These are phyloP conservation scores for Podargus strigoides DNA, from an alignment of 2,797 vertebrate species.

Conservation along the genomic window DNA sequence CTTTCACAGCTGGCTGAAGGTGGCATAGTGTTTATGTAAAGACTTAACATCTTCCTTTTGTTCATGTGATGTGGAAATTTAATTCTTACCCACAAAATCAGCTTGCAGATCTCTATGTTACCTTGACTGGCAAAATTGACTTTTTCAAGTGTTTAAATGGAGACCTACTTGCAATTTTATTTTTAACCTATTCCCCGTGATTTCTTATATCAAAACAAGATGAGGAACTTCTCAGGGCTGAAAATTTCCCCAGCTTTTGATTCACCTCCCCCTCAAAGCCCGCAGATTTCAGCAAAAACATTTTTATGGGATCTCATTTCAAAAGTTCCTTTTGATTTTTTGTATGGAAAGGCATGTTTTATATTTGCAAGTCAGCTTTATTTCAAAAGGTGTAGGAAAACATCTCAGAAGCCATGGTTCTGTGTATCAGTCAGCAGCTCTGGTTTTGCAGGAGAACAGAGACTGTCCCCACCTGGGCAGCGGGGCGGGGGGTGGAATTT, in stretches of 20 bases:
- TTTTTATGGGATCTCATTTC: background rate
- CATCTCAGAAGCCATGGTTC: rapidly evolving
- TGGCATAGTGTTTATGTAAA: background rate
- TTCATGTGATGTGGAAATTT: background rate
- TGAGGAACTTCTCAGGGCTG: background rate
- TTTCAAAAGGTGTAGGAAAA: background rate
- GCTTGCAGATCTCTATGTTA: background rate
- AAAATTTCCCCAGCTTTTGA: background rate
- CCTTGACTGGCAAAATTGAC: background rate
- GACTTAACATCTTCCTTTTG: background rate
- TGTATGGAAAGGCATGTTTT: background rate
- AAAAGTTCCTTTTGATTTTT: background rate
- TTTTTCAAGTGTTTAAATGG: background rate
- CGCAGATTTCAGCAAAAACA: background rate
- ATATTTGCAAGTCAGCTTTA: background rate
- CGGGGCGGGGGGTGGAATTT: too few species aligned
- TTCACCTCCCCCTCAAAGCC: background rate
- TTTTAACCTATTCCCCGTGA: background rate
- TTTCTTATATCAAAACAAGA: background rate
- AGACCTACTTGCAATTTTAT: background rate
- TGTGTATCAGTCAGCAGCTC: background rate
- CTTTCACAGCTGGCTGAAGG: background rate
- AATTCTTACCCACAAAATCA: background rate
- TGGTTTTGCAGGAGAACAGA: background rate
- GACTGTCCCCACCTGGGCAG: background rate